A percentile compares a stretch with the other conserved stretches of the same genome.
phyloP scores from a whole-genome alignment of 1,140 invertebrate genomes.

The Pissodes strobi region DNA sequence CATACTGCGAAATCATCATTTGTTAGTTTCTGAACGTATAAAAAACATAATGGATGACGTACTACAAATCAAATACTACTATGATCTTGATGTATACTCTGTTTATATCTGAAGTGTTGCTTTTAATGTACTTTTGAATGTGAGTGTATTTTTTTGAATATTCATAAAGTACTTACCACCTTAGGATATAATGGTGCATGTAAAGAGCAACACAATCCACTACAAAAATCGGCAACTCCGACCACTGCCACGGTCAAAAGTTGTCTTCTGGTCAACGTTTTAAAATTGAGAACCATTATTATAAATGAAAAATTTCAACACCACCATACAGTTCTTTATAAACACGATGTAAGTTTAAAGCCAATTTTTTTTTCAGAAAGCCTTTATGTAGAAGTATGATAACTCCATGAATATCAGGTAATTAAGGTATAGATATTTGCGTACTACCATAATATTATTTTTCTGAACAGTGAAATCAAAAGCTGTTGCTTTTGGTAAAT shows the following conservation, averaged over 20 bases:
- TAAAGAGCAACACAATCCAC: slow-evolving; percentile 14
- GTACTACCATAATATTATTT: slow-evolving; percentile 6
- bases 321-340: neutral
- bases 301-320: neutral
- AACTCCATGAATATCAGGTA: slow-evolving; percentile 11
- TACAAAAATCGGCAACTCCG: slow-evolving; percentile 5
- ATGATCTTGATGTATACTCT: no score
- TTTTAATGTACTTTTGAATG: no score
- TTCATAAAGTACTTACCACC: slow-evolving; percentile 9
- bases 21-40: no score
- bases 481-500: neutral
- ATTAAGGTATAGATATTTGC: slow-evolving; percentile 22
- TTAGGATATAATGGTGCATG: slow-evolving; percentile 24
- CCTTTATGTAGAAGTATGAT: slow-evolving; percentile 15
- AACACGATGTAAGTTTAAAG: no score
- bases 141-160: no score
- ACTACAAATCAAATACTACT: no score
- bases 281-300: neutral
- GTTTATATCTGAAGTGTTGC: no score
- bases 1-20: no score
- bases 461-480: neutral
- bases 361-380: neutral
- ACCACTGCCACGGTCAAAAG: neutral
- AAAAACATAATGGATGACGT: no score
- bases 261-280: slow-evolving; percentile 10